Percentiles rank a stretch among this genome's conserved stretches.
Conservation (phyloP, 2,797 vertebrate species). For the Hippocampus kuda region DNA sequence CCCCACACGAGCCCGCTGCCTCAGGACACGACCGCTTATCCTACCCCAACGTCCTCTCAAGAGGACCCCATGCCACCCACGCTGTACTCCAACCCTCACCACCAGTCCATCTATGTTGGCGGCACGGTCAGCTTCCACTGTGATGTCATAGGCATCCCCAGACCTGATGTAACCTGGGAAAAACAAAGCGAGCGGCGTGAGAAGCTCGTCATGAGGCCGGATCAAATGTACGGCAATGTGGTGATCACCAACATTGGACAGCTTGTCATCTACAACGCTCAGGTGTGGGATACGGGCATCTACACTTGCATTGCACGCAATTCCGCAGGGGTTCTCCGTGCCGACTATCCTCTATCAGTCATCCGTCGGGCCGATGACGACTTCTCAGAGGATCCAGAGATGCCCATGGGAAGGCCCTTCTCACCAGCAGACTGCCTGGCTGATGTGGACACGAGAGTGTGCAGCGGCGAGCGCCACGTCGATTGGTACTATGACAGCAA, state of each 20-base stretch:
- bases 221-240: conserved; percentile 95
- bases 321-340: conserved; percentile 74
- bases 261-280: conserved; percentile 89
- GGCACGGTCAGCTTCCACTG: conserved; percentile 92
- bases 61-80: conserved; percentile 72
- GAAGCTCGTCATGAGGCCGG: conserved; percentile 84
- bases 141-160: conserved; percentile 77
- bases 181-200: conserved; percentile 81
- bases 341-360: conserved; percentile 87
- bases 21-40: conserved; percentile 74
- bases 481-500: conserved; percentile 83
- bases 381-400: conserved; percentile 60
- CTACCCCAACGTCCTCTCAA: conserved; percentile 67
- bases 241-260: conserved; percentile 96
- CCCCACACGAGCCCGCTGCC: conserved; percentile 78
- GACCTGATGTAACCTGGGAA: conserved; percentile 90
- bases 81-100: conserved; percentile 82
- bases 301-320: conserved; percentile 89
- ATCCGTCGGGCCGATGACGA: conserved; percentile 63
- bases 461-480: conserved; percentile 67
- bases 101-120: conserved; percentile 78
- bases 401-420: conserved; percentile 59
- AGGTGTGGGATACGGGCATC: conserved; percentile 83
- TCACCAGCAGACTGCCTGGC: conserved; percentile 75
- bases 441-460: conserved; percentile 67